Evolutionary conservation across 2,113 vertebrate genomes (phyloP).

Genomic region (Amblyornis subalaris): DNA sequence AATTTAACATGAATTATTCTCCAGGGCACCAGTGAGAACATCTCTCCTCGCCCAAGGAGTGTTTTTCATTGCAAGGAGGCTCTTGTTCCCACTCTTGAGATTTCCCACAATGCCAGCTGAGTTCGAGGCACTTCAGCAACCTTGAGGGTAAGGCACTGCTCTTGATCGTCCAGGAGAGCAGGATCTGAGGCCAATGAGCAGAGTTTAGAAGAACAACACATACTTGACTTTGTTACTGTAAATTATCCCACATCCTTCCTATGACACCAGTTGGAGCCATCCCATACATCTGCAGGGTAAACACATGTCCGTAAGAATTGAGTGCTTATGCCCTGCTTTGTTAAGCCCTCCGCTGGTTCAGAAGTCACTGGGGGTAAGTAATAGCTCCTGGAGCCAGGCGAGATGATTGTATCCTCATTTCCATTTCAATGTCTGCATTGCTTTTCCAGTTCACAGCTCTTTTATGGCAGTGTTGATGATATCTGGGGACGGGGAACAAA

Average conservation of each 20-base stretch:
- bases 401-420: neutral
- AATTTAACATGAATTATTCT: neutral
- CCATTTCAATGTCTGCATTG: neutral
- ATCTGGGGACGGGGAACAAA: neutral
- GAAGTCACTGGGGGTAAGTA: neutral
- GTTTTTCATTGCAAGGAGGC: neutral
- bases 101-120: neutral
- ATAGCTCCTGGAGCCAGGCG: neutral
- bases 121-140: neutral
- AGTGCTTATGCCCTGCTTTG: neutral
- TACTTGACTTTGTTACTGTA: neutral
- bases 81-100: neutral
- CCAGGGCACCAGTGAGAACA: neutral
- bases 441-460: conserved; percentile 11
- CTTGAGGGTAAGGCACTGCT: neutral
- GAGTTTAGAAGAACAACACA: neutral
- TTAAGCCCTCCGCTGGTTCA: neutral
- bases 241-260: conserved; percentile 14
- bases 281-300: neutral
- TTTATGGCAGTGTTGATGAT: neutral
- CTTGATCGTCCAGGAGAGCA: neutral
- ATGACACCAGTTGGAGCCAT: neutral
- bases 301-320: neutral
- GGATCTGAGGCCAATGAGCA: neutral
- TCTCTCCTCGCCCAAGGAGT: neutral